These are phyloP conservation scores for Lynx canadensis DNA, from an alignment of 2,113 vertebrate genomes.

Conservation along the genomic window DNA sequence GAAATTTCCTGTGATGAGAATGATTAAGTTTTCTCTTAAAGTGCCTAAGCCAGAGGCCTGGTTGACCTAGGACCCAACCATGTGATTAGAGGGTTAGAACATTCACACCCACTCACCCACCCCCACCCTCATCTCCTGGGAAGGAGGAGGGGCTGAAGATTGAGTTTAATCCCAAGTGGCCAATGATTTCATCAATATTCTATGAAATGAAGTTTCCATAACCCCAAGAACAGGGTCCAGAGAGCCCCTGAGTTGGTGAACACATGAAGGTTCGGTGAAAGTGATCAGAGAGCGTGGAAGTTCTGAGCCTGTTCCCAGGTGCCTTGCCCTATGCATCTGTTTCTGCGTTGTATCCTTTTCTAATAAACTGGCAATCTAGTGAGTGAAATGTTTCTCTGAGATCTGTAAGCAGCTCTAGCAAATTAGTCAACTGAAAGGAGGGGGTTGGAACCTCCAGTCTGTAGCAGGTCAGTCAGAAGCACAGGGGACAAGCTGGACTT, in stretches of 20 bases:
- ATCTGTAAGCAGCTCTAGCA: not conserved
- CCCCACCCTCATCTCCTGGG: not conserved
- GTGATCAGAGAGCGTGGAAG: not conserved
- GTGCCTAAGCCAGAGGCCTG: not conserved
- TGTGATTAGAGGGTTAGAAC: not conserved
- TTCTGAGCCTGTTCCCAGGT: too few species aligned
- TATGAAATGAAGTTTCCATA: not conserved
- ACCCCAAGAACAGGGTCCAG: not conserved
- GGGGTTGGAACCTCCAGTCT: not conserved
- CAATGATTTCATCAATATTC: not conserved
- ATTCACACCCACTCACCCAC: not conserved
- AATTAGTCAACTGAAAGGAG: not conserved
- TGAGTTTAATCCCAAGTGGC: not conserved
- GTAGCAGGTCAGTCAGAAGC: not conserved
- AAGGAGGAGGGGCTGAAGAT: not conserved
- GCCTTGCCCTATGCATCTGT: not conserved
- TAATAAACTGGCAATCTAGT: not conserved
- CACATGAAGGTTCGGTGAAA: not conserved
- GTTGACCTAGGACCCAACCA: not conserved
- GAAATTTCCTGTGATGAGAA: not conserved
- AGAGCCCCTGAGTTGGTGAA: not conserved
- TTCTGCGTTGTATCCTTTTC: not conserved
- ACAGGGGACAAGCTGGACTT: not conserved
- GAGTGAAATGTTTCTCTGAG: not conserved
- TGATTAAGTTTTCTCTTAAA: not conserved